A percentile compares a stretch with the other conserved stretches of the same genome.
Evolutionary conservation across 2,113 vertebrate species (phyloP).

Genomic region (western clawed frog (Xenopus tropicalis)): UCB_Xtro_10.0 CM004443.2:189177001-189177500

Average conservation of each 20-base stretch:
- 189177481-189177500: no score
- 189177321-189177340: conserved; percentile 37
- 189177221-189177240: conserved; percentile 22
- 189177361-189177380: conserved; percentile 41
- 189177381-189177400: conserved; percentile 27
- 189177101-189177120: no score
- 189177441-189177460: conserved; percentile 17
- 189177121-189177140: no score
- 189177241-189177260: conserved; percentile 24
- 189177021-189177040: no score
- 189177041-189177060: no score
- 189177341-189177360: conserved; percentile 33
- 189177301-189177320: conserved; percentile 15
- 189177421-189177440: conserved; percentile 24
- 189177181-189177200: conserved; percentile 20
- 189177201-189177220: conserved; percentile 40
- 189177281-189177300: not conserved
- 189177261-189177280: conserved; percentile 13
- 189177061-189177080: no score
- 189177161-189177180: conserved; percentile 20
- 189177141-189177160: not conserved
- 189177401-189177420: conserved; percentile 35
- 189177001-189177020: no score
- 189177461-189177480: not conserved
- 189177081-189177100: no score